Evolutionary conservation across 2,113 vertebrate genomes (phyloP).

Genomic region (Ursus arctos): DNA sequence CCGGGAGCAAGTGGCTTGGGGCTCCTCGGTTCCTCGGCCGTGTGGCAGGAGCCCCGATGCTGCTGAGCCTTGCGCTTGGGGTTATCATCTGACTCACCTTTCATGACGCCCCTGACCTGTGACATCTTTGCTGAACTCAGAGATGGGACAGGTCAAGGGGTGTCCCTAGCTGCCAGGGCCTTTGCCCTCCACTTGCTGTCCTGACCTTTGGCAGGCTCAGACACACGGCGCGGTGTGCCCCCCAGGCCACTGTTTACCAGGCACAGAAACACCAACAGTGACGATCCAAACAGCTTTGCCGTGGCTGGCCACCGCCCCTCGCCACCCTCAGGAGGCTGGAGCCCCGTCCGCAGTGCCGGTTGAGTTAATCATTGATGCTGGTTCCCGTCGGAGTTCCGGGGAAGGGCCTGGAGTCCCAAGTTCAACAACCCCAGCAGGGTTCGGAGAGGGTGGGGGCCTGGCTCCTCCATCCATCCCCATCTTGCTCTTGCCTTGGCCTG

Average conservation of each 20-base stretch:
- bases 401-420: neutral
- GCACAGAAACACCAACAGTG: neutral
- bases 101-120: neutral
- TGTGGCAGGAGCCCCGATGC: rapidly evolving
- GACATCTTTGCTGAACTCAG: neutral
- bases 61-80: neutral
- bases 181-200: neutral
- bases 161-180: too few species aligned
- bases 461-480: rapidly evolving
- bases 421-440: rapidly evolving
- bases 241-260: neutral
- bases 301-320: rapidly evolving
- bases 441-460: neutral
- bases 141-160: neutral
- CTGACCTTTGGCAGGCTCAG: neutral
- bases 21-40: rapidly evolving
- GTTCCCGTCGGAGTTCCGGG: rapidly evolving
- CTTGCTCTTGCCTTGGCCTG: neutral
- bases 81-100: too few species aligned
- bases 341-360: neutral
- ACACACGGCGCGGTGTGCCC: rapidly evolving
- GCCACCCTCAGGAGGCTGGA: rapidly evolving
- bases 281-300: neutral
- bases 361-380: conserved; percentile 6
- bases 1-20: neutral